phyloP scores from a whole-genome alignment of 2,797 vertebrate genomes.

The Neoniphon sammara region DNA sequence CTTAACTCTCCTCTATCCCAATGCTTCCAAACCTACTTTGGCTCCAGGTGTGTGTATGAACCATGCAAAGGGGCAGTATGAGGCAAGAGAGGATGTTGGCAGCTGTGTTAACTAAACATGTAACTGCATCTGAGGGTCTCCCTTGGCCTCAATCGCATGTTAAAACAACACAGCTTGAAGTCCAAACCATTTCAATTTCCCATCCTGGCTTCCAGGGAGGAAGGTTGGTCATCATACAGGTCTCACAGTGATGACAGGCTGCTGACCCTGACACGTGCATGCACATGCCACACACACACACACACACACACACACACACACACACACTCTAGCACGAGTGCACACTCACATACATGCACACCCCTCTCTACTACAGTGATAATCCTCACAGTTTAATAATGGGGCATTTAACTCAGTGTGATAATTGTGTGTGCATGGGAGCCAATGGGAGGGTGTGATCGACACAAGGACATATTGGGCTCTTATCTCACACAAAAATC shows the following conservation, averaged over 20 bases:
- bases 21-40: neutral
- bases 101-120: slow-evolving; percentile 37
- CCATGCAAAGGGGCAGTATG: neutral
- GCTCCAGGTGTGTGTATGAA: neutral
- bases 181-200: slow-evolving; percentile 66
- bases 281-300: slow-evolving; percentile 9
- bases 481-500: slow-evolving; percentile 42
- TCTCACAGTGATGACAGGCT: slow-evolving; percentile 17
- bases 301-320: too few species aligned
- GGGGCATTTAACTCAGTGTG: slow-evolving; percentile 21
- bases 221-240: slow-evolving; percentile 51
- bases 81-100: neutral
- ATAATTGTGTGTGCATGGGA: slow-evolving; percentile 26
- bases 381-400: slow-evolving; percentile 44
- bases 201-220: slow-evolving; percentile 50
- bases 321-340: slow-evolving; percentile 19
- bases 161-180: slow-evolving; percentile 60
- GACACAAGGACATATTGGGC: slow-evolving; percentile 53
- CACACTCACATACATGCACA: slow-evolving; percentile 19
- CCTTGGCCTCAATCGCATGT: slow-evolving; percentile 43
- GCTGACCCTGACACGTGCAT: slow-evolving; percentile 11
- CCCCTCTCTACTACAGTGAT: slow-evolving; percentile 13
- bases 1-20: neutral
- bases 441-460: slow-evolving; percentile 39
- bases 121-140: slow-evolving; percentile 15